Conservation (phyloP, 2,888 invertebrate species). For the Himalopsyche anomala region DNA sequence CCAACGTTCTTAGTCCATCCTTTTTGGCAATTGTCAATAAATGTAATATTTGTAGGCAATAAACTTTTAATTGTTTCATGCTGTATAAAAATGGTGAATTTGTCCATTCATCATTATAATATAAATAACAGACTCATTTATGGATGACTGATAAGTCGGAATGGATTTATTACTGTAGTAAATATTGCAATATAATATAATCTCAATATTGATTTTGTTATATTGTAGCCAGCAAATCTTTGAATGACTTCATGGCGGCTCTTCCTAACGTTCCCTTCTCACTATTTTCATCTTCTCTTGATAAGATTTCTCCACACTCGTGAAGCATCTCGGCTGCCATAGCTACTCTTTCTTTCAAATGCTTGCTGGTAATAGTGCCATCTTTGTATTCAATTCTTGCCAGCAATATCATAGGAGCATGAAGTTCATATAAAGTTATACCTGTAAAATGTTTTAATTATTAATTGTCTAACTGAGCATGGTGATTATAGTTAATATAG, state of each 20-base stretch:
- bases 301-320: slow-evolving; percentile 81
- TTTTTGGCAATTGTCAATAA: too few species aligned
- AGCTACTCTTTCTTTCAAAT: slow-evolving; percentile 79
- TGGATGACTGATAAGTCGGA: too few species aligned
- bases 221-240: slow-evolving; percentile 54
- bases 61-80: too few species aligned
- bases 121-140: too few species aligned
- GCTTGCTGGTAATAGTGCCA: slow-evolving; percentile 77
- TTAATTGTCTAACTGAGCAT: too few species aligned
- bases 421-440: slow-evolving; percentile 87
- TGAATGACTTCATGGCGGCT: slow-evolving; percentile 76
- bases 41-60: too few species aligned
- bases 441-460: slow-evolving; percentile 72
- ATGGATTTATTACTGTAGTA: too few species aligned
- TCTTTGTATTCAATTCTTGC: slow-evolving; percentile 81
- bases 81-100: too few species aligned
- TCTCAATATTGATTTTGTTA: not conserved
- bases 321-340: slow-evolving; percentile 81
- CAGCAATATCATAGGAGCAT: slow-evolving; percentile 84
- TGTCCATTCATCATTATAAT: too few species aligned
- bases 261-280: slow-evolving; percentile 81
- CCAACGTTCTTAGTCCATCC: too few species aligned
- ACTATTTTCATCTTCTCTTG: slow-evolving; percentile 81
- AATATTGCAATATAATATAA: too few species aligned
- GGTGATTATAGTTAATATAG: too few species aligned